Base-by-base conservation (phyloP, 2,113 vertebrate species). In the Scalopus aquaticus region DNA sequence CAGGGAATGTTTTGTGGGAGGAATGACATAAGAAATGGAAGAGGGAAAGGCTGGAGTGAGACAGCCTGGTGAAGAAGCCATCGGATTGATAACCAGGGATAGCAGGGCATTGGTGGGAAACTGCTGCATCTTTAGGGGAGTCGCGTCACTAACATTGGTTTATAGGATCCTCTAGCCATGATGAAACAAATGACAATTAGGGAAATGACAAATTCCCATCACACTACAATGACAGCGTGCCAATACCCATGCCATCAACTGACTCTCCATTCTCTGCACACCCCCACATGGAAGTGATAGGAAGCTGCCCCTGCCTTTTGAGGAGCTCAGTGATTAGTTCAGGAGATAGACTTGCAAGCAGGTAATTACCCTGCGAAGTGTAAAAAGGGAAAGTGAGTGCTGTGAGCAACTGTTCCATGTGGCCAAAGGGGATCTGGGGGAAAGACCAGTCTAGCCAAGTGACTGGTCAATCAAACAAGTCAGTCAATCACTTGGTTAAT, bases 401-500 rank as follows among this genome's bases (percentile, higher is more conserved):
- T 65, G 20, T 54, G 64, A 56, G 10, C 4, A 32, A 54, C 5
- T 64, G 26, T 22, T 83, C 35, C n/a, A 78, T n/a, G 39, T 54
- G 24, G 28, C 70, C 9, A 2, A 77, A 88, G 42, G 69, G 24
- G 77, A 60, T 6, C 5, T 79, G 26, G 44, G 69, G 6, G 9
- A 60, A 60, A 60, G 9, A 60, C 58, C 26, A 42, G 64, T 49
- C 56, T 51, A 78, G 30, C 51, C 60, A 74, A 67, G 65, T 67
- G 79, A 90, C 58, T 28, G 37, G 67, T 11, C 85, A 12, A 32
- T 77, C 79, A 87, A 58, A 69, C 35, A 78, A 64, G 30, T 54
- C 70, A 85, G 64, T 85, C 73, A 86, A 11, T 94, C 79, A 73
- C 35, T 94, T 37, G 30, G 87, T 69, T 90, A 95, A 94, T 87